Conservation (phyloP, 2,888 invertebrate genomes). For the Pyrochroa serraticornis region DNA sequence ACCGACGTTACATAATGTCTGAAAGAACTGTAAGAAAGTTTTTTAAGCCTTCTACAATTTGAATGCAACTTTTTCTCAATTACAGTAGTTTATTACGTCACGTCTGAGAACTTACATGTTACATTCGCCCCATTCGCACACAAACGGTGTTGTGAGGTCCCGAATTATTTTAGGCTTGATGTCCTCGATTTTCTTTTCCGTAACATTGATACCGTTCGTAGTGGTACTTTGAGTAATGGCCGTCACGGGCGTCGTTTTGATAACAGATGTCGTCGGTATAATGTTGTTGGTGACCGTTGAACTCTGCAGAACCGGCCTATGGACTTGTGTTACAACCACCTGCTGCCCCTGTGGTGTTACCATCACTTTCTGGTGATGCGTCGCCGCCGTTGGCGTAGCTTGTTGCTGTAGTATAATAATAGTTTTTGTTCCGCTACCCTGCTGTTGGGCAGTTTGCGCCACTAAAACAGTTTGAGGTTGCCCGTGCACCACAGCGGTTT, state of each 20-base stretch:
- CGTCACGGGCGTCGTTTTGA: constrained; percentile 44
- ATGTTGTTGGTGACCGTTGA: constrained; percentile 59
- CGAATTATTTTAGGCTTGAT: constrained; percentile 53
- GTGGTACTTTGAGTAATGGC: constrained; percentile 31
- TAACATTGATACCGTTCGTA: constrained; percentile 32
- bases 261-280: constrained; percentile 51
- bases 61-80: no score
- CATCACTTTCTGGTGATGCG: constrained; percentile 62
- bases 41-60: no score
- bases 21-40: no score
- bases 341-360: constrained; percentile 73
- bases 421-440: constrained; percentile 69
- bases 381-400: constrained; percentile 53
- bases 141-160: constrained; percentile 62
- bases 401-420: constrained; percentile 74
- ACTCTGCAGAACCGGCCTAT: constrained; percentile 61
- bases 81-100: no score
- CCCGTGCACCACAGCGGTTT: constrained; percentile 65
- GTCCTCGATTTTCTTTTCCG: constrained; percentile 43
- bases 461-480: constrained; percentile 70
- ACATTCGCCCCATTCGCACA: constrained; percentile 96
- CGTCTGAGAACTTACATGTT: constrained; percentile 64
- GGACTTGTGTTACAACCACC: constrained; percentile 67
- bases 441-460: constrained; percentile 71
- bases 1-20: no score